These are phyloP conservation scores for Ictalurus furcatus DNA, from an alignment of 2,113 vertebrate genomes.

Conservation along the genomic window DNA sequence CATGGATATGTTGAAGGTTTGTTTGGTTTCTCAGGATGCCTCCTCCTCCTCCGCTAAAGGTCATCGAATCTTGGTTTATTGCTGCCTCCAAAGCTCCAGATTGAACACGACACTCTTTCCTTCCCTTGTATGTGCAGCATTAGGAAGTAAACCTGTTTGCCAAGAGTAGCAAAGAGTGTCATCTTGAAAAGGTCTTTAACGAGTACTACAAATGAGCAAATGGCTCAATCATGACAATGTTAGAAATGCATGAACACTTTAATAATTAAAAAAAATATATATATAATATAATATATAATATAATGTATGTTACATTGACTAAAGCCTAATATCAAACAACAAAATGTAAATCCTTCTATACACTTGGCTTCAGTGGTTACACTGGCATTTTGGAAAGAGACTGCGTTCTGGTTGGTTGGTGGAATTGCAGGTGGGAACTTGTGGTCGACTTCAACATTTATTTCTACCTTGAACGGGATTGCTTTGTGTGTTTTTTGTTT, in stretches of 20 bases:
- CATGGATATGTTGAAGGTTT: constrained; percentile 57
- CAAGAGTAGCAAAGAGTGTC: background rate
- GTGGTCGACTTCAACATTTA: background rate
- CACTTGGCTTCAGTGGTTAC: background rate
- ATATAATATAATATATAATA: no score
- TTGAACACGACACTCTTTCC: constrained; percentile 66
- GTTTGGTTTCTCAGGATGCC: constrained; percentile 43
- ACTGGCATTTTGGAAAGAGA: background rate
- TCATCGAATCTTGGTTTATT: constrained; percentile 43
- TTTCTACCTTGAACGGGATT: background rate
- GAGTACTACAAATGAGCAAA: background rate
- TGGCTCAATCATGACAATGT: background rate
- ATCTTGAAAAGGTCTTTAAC: background rate
- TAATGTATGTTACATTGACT: background rate
- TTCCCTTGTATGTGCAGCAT: constrained; percentile 71
- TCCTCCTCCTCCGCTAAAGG: constrained; percentile 51
- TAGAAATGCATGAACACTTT: background rate
- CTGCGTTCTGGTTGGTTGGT: background rate
- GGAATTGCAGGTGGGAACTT: background rate
- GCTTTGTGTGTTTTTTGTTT: no score
- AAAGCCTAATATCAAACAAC: background rate
- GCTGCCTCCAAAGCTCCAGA: constrained; percentile 52
- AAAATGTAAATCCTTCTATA: background rate
- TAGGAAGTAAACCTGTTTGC: constrained; percentile 55
- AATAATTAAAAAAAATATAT: no score